These are phyloP conservation scores for Spilogale gracilis DNA, from an alignment of 2,113 vertebrate species.

Conservation along the genomic window DNA sequence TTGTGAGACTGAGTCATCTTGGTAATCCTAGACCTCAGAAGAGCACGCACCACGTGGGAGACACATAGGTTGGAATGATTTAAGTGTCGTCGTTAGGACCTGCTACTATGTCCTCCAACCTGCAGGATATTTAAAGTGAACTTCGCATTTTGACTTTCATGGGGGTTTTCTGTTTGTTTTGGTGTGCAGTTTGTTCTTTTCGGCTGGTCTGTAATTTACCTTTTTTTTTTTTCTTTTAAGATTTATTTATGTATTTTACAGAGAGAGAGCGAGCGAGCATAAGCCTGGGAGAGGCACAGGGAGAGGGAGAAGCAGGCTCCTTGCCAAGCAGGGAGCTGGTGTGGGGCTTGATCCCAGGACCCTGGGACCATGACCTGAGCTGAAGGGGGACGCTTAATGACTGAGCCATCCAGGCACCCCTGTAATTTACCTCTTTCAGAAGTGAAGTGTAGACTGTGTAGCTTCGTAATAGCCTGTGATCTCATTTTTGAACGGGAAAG, in stretches of 20 bases:
- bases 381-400: too few species aligned
- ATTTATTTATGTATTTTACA: too few species aligned
- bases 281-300: too few species aligned
- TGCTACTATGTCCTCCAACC: not conserved
- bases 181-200: not conserved
- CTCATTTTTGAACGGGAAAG: conserved; percentile 49
- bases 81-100: not conserved
- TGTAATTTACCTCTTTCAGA: not conserved
- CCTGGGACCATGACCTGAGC: too few species aligned
- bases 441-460: not conserved
- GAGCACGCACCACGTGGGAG: not conserved
- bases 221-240: not conserved
- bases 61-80: not conserved
- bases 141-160: not conserved
- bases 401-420: too few species aligned
- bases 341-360: too few species aligned
- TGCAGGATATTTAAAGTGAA: not conserved
- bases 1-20: conserved; percentile 60
- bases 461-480: not conserved
- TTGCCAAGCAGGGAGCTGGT: too few species aligned
- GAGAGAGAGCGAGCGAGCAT: too few species aligned
- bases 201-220: not conserved
- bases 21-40: conserved; percentile 49
- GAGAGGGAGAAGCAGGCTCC: too few species aligned
- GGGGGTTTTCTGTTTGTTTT: not conserved